Evolutionary conservation across 2,113 vertebrate genomes (phyloP), one percentile per base, ranked within the genome.

Genomic region (Gopherus evgoodei): DNA sequence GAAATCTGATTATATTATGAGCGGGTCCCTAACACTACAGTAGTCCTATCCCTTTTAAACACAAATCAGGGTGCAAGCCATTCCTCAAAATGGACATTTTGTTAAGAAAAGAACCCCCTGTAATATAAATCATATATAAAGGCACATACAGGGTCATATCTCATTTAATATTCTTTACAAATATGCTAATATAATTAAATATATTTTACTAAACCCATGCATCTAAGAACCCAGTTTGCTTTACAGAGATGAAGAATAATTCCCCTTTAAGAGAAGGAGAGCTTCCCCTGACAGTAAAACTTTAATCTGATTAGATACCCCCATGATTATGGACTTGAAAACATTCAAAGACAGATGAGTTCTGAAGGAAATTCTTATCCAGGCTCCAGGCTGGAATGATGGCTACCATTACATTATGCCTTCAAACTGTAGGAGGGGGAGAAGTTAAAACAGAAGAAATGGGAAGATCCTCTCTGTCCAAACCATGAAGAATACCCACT

Each of bases 371-470:
- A 84, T 79, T 79, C 31, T 17, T 59, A 54, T 87, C 65, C 19
- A 49, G 31, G n/a, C 29, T 86, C 72, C 88, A 78, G 38, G 91
- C 53, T 96, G 89, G 53, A 91, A 25, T n/a, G 31, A 72, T 78
- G 49, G 81, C 22, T 52, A 87, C 35, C 17, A 62, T 72, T 50
- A 31, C n/a, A 42, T 4, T 19, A 35, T 42, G 24, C 56, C 79
- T 82, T 94, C 81, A 83, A 83, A 52, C 75, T 86, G 83, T 87
- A 95, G 92, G 25, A 87, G 90, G 86, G 81, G 21, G 79, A 87
- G 72, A 10, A 85, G n/a, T 24, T 91, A 54, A 4, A 7, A 79
- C 57, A 85, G 14, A 17, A 2, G 11, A 91, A 91, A 94, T 6
- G 69, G 4, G 49, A 86, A 90, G 21, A 72, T 82, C 56, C 42